These are phyloP conservation scores for Montipora sp. DNA, from an alignment of 64 coral and sea anemone species.

Conservation along the genomic window DNA sequence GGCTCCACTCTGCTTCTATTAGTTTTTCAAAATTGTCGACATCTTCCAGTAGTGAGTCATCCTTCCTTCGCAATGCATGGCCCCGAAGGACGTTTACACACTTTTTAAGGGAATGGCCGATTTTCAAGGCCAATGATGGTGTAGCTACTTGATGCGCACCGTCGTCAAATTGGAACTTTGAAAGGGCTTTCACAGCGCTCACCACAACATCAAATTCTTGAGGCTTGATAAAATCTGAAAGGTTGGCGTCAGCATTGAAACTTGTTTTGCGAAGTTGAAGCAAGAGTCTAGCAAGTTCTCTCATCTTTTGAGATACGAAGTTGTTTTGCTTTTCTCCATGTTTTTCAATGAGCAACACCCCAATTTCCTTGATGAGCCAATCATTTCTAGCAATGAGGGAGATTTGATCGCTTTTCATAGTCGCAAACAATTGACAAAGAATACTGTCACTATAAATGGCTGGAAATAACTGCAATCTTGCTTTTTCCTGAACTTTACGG, in stretches of 20 bases:
- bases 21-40: constrained; percentile 53
- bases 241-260: not conserved
- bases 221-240: constrained; percentile 48
- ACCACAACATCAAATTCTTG: constrained; percentile 54
- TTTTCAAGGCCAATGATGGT: constrained; percentile 56
- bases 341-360: constrained; percentile 10
- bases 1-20: constrained; percentile 46
- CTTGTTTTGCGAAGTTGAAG: not conserved
- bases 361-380: constrained; percentile 33
- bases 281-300: constrained; percentile 32
- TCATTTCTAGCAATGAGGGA: constrained; percentile 6
- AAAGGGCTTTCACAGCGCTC: constrained; percentile 23
- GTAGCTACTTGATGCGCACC: constrained; percentile 28
- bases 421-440: not conserved
- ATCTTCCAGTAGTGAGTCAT: constrained; percentile 28
- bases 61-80: constrained; percentile 42
- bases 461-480: constrained; percentile 5
- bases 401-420: constrained; percentile 60
- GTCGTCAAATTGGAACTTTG: constrained; percentile 19
- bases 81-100: constrained; percentile 30
- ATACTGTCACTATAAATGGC: not conserved
- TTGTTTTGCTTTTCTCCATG: constrained; percentile 2
- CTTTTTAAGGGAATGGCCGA: constrained; percentile 67
- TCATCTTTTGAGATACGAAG: constrained; percentile 60
- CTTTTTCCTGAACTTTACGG: constrained; percentile 8